Evolutionary conservation across 2,113 vertebrate species (phyloP), one percentile per base, ranked within the genome.

Genomic region (Mugil cephalus): DNA sequence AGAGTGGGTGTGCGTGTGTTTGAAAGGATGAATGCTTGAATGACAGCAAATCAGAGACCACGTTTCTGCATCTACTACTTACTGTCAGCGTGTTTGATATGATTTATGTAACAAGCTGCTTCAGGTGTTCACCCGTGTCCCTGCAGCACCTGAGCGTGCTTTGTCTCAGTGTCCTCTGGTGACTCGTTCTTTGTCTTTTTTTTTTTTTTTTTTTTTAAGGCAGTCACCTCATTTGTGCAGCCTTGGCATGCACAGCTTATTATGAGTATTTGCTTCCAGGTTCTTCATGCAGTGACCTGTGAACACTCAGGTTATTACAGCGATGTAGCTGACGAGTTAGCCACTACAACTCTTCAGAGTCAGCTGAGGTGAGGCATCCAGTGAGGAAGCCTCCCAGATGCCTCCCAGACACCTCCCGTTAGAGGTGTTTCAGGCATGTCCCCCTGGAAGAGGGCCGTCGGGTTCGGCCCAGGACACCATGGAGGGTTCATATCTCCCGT

Each of bases 71-170:
- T 43, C 36, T 69, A 72, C 19, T 58, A 38, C 50, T 52, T n/a
- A 38, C 65, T 45, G 62, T 66, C 60, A 35, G 63, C 1, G 10
- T 18, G 63, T 11, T 35, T 46, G 69, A 17, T 62, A 34, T 63
- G 64, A 69, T 79, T 72, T 72, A 63, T 77, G 30, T 24, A 69
- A 61, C 53, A 46, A 55, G 63, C 43, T 10, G 17, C 51, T 77
- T 17, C 14, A 53, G 40, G 56, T 38, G 14, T 38, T 8, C 17
- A 59, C 56, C 63, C 55, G 77, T 10, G 62, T 50, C 56, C 50
- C 69, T 54, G 69, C 61, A 36, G 18, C 76, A 60, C 54, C 67
- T 59, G 52, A n/a, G 4, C 14, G 3, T 21, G 52, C 10, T 38
- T 18, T 21, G 13, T 19, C 58, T 24, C 35, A 1, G 14, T 5